These are phyloP conservation scores for Pristionchus entomophagus DNA, from an alignment of 2,888 invertebrate genomes.

Conservation along the genomic window DNA sequence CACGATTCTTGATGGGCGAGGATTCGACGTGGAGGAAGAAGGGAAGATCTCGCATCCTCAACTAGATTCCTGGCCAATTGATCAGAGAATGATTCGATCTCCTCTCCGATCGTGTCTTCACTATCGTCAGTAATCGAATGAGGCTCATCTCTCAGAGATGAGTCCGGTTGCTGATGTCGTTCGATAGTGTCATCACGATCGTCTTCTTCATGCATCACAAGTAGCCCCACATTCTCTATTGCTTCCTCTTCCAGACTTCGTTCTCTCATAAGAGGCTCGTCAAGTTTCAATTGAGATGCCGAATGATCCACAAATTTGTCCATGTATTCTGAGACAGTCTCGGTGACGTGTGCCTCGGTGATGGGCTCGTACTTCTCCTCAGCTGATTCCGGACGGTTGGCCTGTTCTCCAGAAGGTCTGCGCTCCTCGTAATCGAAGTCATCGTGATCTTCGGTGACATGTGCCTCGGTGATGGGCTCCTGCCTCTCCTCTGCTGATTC, in stretches of 20 bases:
- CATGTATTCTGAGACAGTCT: background rate
- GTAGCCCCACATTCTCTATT: conserved; percentile 35
- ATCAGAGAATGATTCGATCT: conserved; percentile 59
- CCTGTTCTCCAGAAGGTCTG: conserved; percentile 30
- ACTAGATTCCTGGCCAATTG: conserved; percentile 58
- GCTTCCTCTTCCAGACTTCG: conserved; percentile 26
- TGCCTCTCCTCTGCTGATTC: conserved; percentile 14
- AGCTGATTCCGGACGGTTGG: background rate
- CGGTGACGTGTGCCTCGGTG: conserved; percentile 28
- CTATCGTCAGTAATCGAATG: conserved; percentile 54
- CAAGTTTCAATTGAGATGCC: background rate
- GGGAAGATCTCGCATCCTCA: conserved; percentile 53
- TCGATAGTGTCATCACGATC: conserved; percentile 18
- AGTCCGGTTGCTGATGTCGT: conserved; percentile 47
- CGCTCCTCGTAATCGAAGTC: conserved; percentile 50
- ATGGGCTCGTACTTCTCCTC: conserved; percentile 31
- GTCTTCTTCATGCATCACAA: conserved; percentile 36
- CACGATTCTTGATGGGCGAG: conserved; percentile 60
- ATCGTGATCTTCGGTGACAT: conserved; percentile 46
- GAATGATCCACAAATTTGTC: background rate
- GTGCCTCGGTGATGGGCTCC: background rate
- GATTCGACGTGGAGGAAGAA: background rate
- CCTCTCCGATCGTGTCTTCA: conserved; percentile 38
- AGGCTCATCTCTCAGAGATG: conserved; percentile 52
- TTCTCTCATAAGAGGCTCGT: background rate